Conservation (phyloP, 2,113 vertebrate genomes). For the Lepisosteus osseus region DNA sequence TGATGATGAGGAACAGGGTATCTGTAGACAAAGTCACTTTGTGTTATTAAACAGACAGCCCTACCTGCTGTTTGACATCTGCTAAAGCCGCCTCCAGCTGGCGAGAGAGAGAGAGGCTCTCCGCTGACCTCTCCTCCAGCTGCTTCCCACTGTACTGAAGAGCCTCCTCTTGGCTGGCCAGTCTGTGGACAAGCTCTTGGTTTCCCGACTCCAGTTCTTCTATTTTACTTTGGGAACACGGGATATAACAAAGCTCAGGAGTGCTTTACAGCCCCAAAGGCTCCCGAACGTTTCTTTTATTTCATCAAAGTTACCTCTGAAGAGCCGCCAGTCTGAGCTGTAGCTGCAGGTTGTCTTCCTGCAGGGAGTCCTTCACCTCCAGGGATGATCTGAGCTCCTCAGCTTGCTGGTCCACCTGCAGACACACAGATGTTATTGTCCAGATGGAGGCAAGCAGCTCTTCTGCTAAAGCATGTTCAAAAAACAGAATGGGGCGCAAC, state of each 20-base stretch:
- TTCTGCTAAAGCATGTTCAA: no score
- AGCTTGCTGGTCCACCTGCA: constrained; percentile 54
- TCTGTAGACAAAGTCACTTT: no score
- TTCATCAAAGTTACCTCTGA: constrained; percentile 61
- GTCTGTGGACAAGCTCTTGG: constrained; percentile 67
- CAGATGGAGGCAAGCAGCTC: no score
- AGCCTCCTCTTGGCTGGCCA: constrained; percentile 68
- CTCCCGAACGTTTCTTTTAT: not conserved
- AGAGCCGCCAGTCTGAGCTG: constrained; percentile 65
- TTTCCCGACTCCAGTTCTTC: constrained; percentile 73
- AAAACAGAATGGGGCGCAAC: no score
- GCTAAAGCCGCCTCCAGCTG: constrained; percentile 75
- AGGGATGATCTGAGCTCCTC: constrained; percentile 48
- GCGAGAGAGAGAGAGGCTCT: constrained; percentile 62
- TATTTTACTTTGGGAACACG: constrained; percentile 58
- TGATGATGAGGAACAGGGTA: no score
- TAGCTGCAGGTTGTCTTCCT: constrained; percentile 65
- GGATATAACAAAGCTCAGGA: not conserved
- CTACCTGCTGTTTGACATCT: constrained; percentile 77
- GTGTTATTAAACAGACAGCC: no score
- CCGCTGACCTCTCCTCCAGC: constrained; percentile 69
- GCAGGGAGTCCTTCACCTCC: constrained; percentile 57
- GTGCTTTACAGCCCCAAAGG: not conserved
- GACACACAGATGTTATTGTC: not conserved
- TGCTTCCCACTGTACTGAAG: constrained; percentile 63